Conservation (phyloP, 2,888 invertebrate species). For the Yponomeuta cagnagella region DNA sequence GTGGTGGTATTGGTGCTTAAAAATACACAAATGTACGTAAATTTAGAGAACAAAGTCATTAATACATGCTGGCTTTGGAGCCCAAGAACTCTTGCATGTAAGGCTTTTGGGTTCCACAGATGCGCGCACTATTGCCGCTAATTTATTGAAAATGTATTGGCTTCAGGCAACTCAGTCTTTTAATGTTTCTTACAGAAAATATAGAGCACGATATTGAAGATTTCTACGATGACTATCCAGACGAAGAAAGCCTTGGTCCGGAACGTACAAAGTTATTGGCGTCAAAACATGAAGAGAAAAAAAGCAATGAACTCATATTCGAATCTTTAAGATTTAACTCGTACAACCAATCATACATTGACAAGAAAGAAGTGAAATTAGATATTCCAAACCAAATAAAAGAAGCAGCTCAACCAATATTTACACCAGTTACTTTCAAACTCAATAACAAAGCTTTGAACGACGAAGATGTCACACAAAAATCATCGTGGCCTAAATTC, state of each 20-base stretch:
- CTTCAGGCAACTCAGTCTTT: too few relatives aligned
- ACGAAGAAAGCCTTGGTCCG: conserved; percentile 7
- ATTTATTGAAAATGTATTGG: too few relatives aligned
- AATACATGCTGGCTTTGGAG: too few relatives aligned
- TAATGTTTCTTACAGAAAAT: conserved; percentile 47
- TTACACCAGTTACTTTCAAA: conserved; percentile 5
- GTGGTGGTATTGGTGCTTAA: too few relatives aligned
- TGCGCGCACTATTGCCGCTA: too few relatives aligned
- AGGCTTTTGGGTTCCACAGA: too few relatives aligned
- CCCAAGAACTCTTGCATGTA: too few relatives aligned
- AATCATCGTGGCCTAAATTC: conserved; percentile 55
- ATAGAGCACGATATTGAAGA: conserved; percentile 55
- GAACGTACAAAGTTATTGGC: background rate
- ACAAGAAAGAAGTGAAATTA: background rate
- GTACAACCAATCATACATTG: background rate
- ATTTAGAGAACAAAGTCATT: too few relatives aligned
- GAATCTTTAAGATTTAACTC: background rate
- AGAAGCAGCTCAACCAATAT: background rate
- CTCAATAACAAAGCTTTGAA: background rate
- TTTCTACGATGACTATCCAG: conserved; percentile 52
- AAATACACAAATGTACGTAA: too few relatives aligned
- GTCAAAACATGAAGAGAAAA: background rate
- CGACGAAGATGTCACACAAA: background rate
- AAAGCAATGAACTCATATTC: conserved; percentile 5
- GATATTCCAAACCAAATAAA: background rate